Evolutionary conservation across 2,888 invertebrate genomes (phyloP), one percentile per base, ranked within the genome.

Genomic region (Horisme vitalbata): DNA sequence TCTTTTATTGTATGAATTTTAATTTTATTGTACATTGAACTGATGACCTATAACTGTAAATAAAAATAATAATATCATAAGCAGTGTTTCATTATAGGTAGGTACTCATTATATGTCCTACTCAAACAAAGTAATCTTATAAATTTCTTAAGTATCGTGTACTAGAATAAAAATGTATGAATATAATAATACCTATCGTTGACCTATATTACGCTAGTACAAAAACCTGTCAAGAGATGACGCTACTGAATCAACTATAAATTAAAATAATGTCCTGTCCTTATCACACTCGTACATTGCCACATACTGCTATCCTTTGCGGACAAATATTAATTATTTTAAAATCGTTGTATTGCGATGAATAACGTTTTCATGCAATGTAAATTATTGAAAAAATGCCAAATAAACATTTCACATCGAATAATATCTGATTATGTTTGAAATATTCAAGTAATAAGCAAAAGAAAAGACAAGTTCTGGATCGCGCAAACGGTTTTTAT

Each of bases 401-500:
- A 9, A 9, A 30, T 12, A n/a, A 14, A 28, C 7, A 9, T 14
- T 2, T 1, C 5, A 3, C 4, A 5, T 12, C 0, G 11, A 30
- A 35, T 30, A 30, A 30, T 9, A 15, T 10, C 2, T 2, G 5
- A 14, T 9, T 0, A n/a, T 30, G 6, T 3, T 4, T n/a, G 9
- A 8, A 8, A n/a, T 34, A 28, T 23, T 15, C 18, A 23, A 43
- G 7, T 20, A 11, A 35, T 18, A n/a, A 7, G 7, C 23, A n/a
- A 6, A 6, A 6, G 1, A 18, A 43, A 24, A 2, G 4, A 13
- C 3, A 3, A 24, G 7, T 39, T 13, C 39, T 45, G 35, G 45
- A 45, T 39, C 45, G 45, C 39, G 45, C 45, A 23, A 13, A 18
- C 18, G 34, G 2, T 30, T 7, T 45, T 45, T 30, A 24, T 39